Percentiles rank a stretch among this genome's conserved stretches.
These are phyloP conservation scores for Apostichopus californicus DNA, from an alignment of 35 echinoderm and acorn worm species.

Conservation along the genomic window DNA sequence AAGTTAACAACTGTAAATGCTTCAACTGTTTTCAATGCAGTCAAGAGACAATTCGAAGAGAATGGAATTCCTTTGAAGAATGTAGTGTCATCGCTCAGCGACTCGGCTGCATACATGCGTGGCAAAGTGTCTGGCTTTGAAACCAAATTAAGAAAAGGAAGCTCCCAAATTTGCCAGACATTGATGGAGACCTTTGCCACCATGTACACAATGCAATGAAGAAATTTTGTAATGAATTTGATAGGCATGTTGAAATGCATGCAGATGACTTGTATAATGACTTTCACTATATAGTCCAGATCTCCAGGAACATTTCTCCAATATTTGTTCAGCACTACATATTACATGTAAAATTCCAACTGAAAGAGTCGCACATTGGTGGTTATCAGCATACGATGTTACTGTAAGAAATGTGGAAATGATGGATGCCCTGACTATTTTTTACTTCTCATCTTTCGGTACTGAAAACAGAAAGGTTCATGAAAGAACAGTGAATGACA, in stretches of 20 bases:
- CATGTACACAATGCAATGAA: constrained; percentile 52
- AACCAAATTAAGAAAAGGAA: constrained; percentile 21
- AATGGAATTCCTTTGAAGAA: constrained; percentile 62
- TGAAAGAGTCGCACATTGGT: constrained; percentile 2
- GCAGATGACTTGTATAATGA: constrained; percentile 1
- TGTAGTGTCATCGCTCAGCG: constrained; percentile 37
- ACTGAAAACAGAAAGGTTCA: not conserved
- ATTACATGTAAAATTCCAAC: constrained; percentile 24
- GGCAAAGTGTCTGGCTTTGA: constrained; percentile 44
- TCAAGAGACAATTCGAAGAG: constrained; percentile 49
- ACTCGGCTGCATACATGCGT: constrained; percentile 47
- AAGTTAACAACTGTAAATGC: constrained; percentile 61
- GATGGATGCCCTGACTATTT: constrained; percentile 18
- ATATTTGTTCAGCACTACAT: constrained; percentile 1
- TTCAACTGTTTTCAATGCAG: constrained; percentile 45
- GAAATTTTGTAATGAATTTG: constrained; percentile 32
- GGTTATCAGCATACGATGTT: constrained; percentile 26
- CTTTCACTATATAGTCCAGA: constrained; percentile 43
- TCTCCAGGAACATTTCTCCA: not conserved
- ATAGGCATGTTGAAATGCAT: constrained; percentile 9
- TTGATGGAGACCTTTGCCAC: constrained; percentile 14
- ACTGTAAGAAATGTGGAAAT: constrained; percentile 14
- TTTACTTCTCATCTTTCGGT: not conserved
- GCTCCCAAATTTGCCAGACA: constrained; percentile 13
- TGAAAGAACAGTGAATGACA: constrained; percentile 49